Base-by-base conservation (phyloP, 1,140 invertebrate genomes). In the Brachionus koreanus region DNA sequence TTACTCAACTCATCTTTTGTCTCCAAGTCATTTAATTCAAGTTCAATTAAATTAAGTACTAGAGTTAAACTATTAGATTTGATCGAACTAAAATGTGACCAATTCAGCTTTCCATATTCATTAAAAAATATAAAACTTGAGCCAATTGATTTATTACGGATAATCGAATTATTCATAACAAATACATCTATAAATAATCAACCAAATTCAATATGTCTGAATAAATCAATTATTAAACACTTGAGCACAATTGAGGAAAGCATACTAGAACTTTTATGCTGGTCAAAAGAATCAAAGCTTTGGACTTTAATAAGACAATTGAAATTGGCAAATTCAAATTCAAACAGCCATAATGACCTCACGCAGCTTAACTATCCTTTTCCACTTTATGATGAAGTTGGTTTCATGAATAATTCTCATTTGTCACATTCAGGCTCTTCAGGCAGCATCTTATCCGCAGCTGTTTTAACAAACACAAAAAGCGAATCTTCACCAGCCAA, bases 341-440 rank as follows among this genome's bases (percentile, higher is more conserved):
- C 23, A 74, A 67, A 33, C 16, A 9, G 5, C 10, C 23, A 25
- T 25, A 46, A 12, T 35, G 42, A 46, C 3, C 2, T 74, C 19
- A 33, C 69, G 5, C 69, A 74, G 43, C 25, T 74, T 10, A 74
- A 74, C 23, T 46, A 46, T 46, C 69, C 69, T 25, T 74, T 74
- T 74, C 69, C 69, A 10, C 33, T 74, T 9, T 74, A 74, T 29
- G 69, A 74, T 19, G 69, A 74, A 25, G 69, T 74, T 46, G 65
- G 65, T 12, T 42, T 69, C 7, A 6, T 39, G 16, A 69, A 37
- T 5, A 19, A 16, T 42, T 10, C 33, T 33, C 69, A 74, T 46
- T 46, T 46, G 23, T 23, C 39, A 6, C 19, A 46, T 29, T 13
- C 19, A 46, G 43, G 43, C 25, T 13, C 39, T 13, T 74, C 69